These are phyloP conservation scores for Drosophila dives DNA, from an alignment of 2,888 invertebrate species.

Conservation along the genomic window DNA sequence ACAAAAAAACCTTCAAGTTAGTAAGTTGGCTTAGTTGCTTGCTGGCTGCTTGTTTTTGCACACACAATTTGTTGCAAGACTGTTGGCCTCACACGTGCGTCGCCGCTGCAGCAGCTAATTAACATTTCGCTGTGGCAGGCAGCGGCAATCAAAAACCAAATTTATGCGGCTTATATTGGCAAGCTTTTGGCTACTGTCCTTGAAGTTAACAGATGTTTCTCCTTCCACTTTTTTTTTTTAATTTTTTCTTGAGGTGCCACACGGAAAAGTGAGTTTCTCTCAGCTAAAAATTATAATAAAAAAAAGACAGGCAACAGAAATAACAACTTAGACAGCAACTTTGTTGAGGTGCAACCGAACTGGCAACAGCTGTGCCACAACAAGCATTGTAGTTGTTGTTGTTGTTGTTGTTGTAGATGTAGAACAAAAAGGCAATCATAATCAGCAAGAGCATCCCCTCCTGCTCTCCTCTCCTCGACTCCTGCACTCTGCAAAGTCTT, in stretches of 20 bases:
- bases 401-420: neutral
- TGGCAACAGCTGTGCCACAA: constrained; percentile 50
- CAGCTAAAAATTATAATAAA: constrained; percentile 45
- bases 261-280: constrained; percentile 6
- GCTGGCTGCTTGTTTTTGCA: constrained; percentile 36
- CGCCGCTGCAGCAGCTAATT: constrained; percentile 52
- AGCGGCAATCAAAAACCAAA: constrained; percentile 61
- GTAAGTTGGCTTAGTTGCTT: constrained; percentile 38
- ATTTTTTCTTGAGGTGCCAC: constrained; percentile 3
- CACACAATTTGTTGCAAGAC: constrained; percentile 52
- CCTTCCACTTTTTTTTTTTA: neutral
- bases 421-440: constrained; percentile 28
- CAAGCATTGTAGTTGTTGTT: neutral
- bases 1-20: constrained; percentile 26
- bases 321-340: constrained; percentile 52
- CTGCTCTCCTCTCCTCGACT: neutral
- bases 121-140: constrained; percentile 50
- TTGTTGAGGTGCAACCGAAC: constrained; percentile 49
- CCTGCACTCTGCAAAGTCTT: neutral
- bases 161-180: constrained; percentile 59
- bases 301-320: constrained; percentile 26
- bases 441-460: constrained; percentile 28
- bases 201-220: constrained; percentile 38
- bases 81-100: constrained; percentile 41
- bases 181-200: constrained; percentile 55